Evolutionary conservation across 2,113 vertebrate genomes (phyloP), one percentile per base, ranked within the genome.

Genomic region (Mustelus asterias): DNA sequence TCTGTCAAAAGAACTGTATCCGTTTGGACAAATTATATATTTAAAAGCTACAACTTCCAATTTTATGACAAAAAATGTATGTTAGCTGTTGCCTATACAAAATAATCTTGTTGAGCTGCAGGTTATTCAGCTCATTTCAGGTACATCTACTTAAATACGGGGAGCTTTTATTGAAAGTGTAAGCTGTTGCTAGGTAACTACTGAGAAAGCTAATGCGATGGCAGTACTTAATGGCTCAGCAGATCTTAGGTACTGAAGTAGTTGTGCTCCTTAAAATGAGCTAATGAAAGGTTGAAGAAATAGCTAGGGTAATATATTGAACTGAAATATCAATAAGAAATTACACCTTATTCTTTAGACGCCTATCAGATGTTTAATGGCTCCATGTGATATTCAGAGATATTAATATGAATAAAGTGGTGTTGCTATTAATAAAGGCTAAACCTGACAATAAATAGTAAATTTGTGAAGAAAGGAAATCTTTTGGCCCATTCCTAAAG

Each of bases 111-210:
- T 54, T 94, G 20, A 95, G 60, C 26, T 78, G 24, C 72, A 83
- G 16, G 69, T 67, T 67, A 26, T 65, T 83, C 96, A 1, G 54
- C 83, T 63, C 60, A 48, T 37, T 94, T 94, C 70, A 63, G 76
- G 65, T 94, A 41, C 92, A n/a, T 80, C 93, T 63, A 92, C 54
- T 94, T 94, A 76, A 93, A 94, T 63, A 67, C 58, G n/a, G 96
- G 96, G 96, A 96, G 96, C 65, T 96, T 58, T 96, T 96, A 96
- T 96, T 96, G 97, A 96, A 97, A 95, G 97, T 97, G 67, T 96
- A 95, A 96, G 96, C 63, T 96, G 97, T 97, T 96, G 92, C 97
- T 96, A 97, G 97, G 97, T 97, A 97, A 98, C 97, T 80, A 96
- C 97, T 96, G 90, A 44, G 96, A 96, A 96, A 97, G 97, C 97